Conservation (phyloP, 2,113 vertebrate genomes). For the Mus spicilegus region DNA sequence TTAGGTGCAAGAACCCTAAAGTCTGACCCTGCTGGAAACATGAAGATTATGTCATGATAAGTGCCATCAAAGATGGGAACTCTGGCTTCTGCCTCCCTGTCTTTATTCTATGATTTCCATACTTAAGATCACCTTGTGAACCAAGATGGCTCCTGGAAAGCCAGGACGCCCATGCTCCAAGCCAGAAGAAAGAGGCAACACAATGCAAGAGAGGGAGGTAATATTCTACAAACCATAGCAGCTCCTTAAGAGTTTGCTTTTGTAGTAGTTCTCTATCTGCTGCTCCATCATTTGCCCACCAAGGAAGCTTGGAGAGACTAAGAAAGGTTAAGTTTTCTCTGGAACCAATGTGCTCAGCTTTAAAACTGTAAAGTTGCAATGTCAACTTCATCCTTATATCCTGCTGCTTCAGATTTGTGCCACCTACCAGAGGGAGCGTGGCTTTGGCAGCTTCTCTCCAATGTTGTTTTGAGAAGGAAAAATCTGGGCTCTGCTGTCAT, state of each 20-base stretch:
- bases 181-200: neutral
- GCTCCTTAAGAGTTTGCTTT: neutral
- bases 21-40: neutral
- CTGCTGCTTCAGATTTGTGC: neutral
- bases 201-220: fast-evolving
- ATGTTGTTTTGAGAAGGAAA: neutral
- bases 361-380: neutral
- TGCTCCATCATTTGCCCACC: neutral
- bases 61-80: neutral
- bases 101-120: neutral
- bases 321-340: neutral
- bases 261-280: neutral
- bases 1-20: neutral
- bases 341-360: neutral
- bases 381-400: neutral
- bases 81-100: neutral
- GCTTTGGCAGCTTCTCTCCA: neutral
- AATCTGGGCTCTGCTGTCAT: no score
- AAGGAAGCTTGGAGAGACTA: neutral
- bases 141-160: neutral
- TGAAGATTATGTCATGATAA: neutral
- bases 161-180: neutral
- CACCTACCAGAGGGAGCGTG: neutral
- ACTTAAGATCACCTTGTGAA: neutral
- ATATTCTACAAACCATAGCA: neutral